Conservation (phyloP, 2,888 invertebrate genomes). For the Dynastes tityus region DNA sequence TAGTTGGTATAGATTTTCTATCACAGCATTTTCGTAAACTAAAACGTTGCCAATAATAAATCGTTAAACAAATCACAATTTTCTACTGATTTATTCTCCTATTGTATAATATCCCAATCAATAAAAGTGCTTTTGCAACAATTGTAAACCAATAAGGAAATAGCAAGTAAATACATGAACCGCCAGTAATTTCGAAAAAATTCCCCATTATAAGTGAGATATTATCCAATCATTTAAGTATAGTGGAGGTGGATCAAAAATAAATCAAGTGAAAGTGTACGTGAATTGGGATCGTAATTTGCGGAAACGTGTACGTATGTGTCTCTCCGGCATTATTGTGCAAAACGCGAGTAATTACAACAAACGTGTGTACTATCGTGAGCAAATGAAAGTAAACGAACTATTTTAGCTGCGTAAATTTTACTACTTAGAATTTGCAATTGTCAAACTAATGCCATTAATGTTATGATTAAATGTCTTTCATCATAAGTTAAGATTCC, state of each 20-base stretch:
- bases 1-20: no score
- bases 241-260: constrained; percentile 37
- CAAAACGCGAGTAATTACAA: no score
- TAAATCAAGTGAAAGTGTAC: constrained; percentile 42
- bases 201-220: background rate
- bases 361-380: background rate
- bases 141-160: constrained; percentile 34
- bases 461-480: no score
- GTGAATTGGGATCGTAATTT: constrained; percentile 27
- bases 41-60: no score
- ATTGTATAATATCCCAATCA: background rate
- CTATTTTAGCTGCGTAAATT: no score
- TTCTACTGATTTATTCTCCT: no score
- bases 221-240: constrained; percentile 38
- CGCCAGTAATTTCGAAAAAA: constrained; percentile 29
- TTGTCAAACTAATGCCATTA: background rate
- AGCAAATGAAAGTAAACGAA: background rate
- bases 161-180: constrained; percentile 7
- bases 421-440: no score
- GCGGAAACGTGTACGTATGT: constrained; percentile 13
- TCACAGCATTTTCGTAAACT: no score
- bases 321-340: background rate
- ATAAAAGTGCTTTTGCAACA: constrained; percentile 23
- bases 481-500: no score
- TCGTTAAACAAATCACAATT: no score